A percentile compares a stretch with the other conserved stretches of the same genome.
Conservation (phyloP, 2,797 vertebrate species). For the Champsocephalus esox region DNA sequence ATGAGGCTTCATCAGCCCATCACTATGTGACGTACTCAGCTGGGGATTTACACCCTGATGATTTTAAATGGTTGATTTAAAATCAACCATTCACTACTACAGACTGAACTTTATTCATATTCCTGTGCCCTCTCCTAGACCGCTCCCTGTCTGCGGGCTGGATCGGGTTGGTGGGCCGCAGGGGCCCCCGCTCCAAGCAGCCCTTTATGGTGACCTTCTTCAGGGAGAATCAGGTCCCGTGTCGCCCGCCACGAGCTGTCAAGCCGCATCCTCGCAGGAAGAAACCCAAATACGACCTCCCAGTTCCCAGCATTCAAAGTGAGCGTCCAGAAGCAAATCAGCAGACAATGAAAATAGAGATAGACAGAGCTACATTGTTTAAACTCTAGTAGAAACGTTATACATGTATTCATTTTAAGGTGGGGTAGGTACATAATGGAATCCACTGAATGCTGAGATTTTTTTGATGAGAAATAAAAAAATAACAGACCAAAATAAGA, state of each 20-base stretch:
- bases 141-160: constrained; percentile 90
- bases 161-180: constrained; percentile 90
- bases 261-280: constrained; percentile 82
- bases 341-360: too few relatives aligned
- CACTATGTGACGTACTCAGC: background rate
- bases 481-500: too few relatives aligned
- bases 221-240: constrained; percentile 86
- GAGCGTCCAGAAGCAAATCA: background rate
- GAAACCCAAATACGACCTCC: constrained; percentile 88
- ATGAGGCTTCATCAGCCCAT: too few relatives aligned
- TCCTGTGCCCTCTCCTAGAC: constrained; percentile 76
- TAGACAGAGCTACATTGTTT: background rate
- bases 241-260: constrained; percentile 85
- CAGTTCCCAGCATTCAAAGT: constrained; percentile 90
- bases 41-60: background rate
- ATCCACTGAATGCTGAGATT: too few relatives aligned
- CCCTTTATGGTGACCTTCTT: constrained; percentile 99
- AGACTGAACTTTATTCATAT: background rate
- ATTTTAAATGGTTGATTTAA: background rate
- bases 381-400: background rate
- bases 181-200: constrained; percentile 92
- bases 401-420: background rate
- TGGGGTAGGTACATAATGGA: too few relatives aligned
- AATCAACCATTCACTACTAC: background rate
- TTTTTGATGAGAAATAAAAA: too few relatives aligned